phyloP scores from a whole-genome alignment of 23 tunicate genomes.

The Ciona savignyi region DNA sequence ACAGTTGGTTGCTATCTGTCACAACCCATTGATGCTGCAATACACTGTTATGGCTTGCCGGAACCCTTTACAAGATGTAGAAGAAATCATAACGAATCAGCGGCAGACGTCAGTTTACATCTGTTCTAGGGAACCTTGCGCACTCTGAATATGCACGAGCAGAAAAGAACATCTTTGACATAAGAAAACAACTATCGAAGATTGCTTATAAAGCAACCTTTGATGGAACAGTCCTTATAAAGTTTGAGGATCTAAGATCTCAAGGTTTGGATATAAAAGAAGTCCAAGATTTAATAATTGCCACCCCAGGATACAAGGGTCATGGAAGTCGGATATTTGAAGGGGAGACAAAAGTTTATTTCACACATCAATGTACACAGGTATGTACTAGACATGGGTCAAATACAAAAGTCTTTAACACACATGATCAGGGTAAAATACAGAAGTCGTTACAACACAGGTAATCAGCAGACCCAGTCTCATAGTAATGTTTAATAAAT shows the following conservation, averaged over 20 bases:
- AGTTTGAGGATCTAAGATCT: background rate
- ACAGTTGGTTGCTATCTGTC: constrained; percentile 9
- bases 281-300: constrained; percentile 13
- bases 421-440: too few relatives aligned
- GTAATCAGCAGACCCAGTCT: too few relatives aligned
- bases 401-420: too few relatives aligned
- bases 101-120: background rate
- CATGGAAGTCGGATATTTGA: background rate
- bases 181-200: background rate
- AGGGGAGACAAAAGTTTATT: background rate
- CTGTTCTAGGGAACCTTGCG: background rate
- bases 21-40: constrained; percentile 14
- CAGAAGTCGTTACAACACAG: too few relatives aligned
- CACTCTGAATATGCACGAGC: background rate
- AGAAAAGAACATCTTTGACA: background rate
- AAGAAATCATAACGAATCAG: background rate
- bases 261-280: background rate
- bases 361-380: background rate
- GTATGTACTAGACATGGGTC: too few relatives aligned
- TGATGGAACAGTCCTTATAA: background rate
- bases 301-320: constrained; percentile 5
- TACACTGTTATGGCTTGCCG: background rate
- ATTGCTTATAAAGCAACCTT: constrained; percentile 2
- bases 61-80: background rate
- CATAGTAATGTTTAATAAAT: too few relatives aligned